phyloP scores from a whole-genome alignment of 35 echinoderm and acorn worm genomes.

The Heliocidaris erythrogramma region DNA sequence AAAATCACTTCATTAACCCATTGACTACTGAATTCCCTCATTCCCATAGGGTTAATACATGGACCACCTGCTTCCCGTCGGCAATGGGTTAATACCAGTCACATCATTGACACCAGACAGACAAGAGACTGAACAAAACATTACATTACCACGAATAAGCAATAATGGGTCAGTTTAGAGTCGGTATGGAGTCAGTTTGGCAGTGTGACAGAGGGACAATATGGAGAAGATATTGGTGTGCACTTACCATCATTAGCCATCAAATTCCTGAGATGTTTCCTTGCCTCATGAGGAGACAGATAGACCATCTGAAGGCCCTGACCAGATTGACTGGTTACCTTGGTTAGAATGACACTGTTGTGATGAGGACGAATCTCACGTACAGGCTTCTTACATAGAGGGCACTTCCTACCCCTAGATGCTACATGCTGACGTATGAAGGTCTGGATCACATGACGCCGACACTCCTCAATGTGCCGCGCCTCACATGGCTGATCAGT shows the following conservation, averaged over 20 bases:
- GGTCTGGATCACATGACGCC: constrained; percentile 63
- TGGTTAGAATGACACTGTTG: constrained; percentile 76
- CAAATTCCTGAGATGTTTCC: constrained; percentile 69
- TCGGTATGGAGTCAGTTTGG: no score
- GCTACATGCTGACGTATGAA: constrained; percentile 69
- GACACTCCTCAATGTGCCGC: constrained; percentile 47
- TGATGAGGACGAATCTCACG: constrained; percentile 75
- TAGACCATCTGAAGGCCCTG: constrained; percentile 53
- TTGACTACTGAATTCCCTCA: no score
- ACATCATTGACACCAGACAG: no score
- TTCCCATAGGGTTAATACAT: no score
- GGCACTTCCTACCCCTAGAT: constrained; percentile 64
- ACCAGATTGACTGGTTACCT: constrained; percentile 20
- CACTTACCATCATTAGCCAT: constrained; percentile 86
- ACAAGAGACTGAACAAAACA: no score
- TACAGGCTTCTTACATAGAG: constrained; percentile 51
- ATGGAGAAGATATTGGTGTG: no score
- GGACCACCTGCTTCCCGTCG: no score
- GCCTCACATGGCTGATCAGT: constrained; percentile 21
- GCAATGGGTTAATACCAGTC: no score
- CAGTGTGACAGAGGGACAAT: no score
- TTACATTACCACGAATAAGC: no score
- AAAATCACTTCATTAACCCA: no score
- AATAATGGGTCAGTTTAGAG: no score
- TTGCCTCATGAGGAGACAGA: constrained; percentile 81